Conservation (phyloP, 2,888 invertebrate species). For the Odiellus spinosus region DNA sequence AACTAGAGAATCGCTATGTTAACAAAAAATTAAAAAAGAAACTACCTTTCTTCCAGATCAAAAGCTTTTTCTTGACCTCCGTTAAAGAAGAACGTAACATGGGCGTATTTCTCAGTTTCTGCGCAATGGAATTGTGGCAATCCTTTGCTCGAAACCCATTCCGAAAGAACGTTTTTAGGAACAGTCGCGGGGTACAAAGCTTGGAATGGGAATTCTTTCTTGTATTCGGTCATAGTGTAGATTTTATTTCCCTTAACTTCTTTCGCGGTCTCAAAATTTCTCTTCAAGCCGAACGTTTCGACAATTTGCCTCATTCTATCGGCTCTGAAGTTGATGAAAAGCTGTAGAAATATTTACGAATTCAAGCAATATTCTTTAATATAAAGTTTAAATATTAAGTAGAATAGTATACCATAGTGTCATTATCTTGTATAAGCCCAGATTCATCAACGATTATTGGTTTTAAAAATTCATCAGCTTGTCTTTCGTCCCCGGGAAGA, state of each 20-base stretch:
- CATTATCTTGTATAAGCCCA: constrained; percentile 27
- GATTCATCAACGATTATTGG: constrained; percentile 29
- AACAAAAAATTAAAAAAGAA: too few species aligned
- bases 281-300: constrained; percentile 27
- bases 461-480: constrained; percentile 34
- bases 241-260: constrained; percentile 23
- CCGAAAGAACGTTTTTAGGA: constrained; percentile 33
- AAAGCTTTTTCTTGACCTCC: constrained; percentile 32
- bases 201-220: constrained; percentile 31
- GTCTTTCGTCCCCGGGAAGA: constrained; percentile 18
- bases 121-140: constrained; percentile 33
- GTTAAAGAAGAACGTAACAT: constrained; percentile 36
- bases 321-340: constrained; percentile 34
- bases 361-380: too few species aligned
- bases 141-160: constrained; percentile 28
- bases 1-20: too few species aligned
- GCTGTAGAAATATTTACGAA: constrained; percentile 1
- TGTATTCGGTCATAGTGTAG: constrained; percentile 33
- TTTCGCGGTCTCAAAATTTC: constrained; percentile 24
- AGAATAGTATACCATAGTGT: constrained; percentile 24
- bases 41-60: constrained; percentile 27
- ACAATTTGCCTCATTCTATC: constrained; percentile 33
- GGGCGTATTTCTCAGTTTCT: constrained; percentile 34
- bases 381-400: too few species aligned
- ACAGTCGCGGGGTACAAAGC: constrained; percentile 31